Evolutionary conservation across 2,888 invertebrate genomes (phyloP), one percentile per base, ranked within the genome.

Genomic region (Nomada lathburiana): DNA sequence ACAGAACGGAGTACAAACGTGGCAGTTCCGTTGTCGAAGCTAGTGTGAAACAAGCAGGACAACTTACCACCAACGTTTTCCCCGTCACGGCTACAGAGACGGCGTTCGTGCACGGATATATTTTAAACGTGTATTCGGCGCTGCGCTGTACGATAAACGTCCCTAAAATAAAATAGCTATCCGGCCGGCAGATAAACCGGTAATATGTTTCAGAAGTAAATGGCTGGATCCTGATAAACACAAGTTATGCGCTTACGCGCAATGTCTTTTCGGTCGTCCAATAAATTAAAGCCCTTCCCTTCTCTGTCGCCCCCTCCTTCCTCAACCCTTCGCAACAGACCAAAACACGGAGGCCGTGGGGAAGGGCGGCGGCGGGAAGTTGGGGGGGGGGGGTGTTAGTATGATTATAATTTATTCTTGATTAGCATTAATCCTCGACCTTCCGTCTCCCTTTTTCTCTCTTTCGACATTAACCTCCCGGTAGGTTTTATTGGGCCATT

Each of bases 341-440:
- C 65, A 69, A 74, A 80, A 62, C 63, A 76, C 75, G 63, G 83
- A 76, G 80, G 76, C 76, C 67, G 59, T 18, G 59, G 65, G 9
- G 36, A 62, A 11, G 57, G 57, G 57, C 11, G 26, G 13, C 26
- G 23, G 0, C 7, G 7, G 36, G 36, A 26, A 26, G 26, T 26
- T 26, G 36, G 1, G 1, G 36, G 36, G 29, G 29, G 68, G 76
- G 75, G 76, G 82, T 83, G 86, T 87, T 89, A 85, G 84, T 88
- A 89, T 81, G 91, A 91, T 91, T 90, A 89, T 92, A 93, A 92
- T 92, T 92, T 92, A 92, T 93, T 90, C 91, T 91, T 92, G 92
- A 93, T 93, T 92, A 93, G 90, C 91, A 90, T 92, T 93, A 92
- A 92, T 92, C 92, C 90, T 80, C 84, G 42, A 68, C 60, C 57